Percentiles rank a stretch among this genome's conserved stretches.
Evolutionary conservation across 1,140 invertebrate genomes (phyloP).

Genomic region (Melipona quadrifasciata): DNA sequence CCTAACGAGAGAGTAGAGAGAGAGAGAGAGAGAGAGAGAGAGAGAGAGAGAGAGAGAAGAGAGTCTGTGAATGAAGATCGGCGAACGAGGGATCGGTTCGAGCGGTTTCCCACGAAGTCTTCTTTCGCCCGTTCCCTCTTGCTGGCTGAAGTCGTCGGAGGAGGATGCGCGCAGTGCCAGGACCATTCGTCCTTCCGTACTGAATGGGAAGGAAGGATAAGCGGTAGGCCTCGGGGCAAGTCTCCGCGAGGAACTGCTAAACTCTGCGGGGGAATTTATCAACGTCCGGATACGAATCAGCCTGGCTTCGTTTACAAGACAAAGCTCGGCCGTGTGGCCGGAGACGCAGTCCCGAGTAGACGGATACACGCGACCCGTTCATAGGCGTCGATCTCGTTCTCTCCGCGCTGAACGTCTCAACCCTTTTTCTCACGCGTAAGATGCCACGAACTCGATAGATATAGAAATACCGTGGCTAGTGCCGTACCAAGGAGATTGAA

Average conservation of each 20-base stretch:
- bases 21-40: slow-evolving; percentile 3
- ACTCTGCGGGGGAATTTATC: slow-evolving; percentile 78
- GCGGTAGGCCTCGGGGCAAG: slow-evolving; percentile 40
- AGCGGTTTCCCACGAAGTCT: slow-evolving; percentile 62
- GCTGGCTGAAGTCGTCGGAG: slow-evolving; percentile 13
- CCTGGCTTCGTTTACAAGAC: slow-evolving; percentile 82
- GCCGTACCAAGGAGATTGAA: no score
- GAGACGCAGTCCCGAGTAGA: slow-evolving; percentile 42
- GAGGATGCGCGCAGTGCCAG: slow-evolving; percentile 56
- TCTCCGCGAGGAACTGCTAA: slow-evolving; percentile 59
- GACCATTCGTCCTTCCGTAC: slow-evolving; percentile 65
- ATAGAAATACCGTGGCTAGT: not conserved
- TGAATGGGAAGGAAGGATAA: slow-evolving; percentile 65
- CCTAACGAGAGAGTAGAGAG: slow-evolving; percentile 29
- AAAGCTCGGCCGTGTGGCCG: slow-evolving; percentile 78
- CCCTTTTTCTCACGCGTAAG: not conserved
- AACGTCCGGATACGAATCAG: slow-evolving; percentile 82
- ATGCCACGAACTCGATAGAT: not conserved
- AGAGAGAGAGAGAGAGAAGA: not conserved
- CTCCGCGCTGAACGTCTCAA: not conserved
- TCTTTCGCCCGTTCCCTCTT: slow-evolving; percentile 36
- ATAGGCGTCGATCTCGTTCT: slow-evolving; percentile 57
- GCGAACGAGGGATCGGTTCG: slow-evolving; percentile 19
- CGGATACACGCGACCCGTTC: slow-evolving; percentile 46
- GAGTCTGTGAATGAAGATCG: slow-evolving; percentile 56